These are phyloP conservation scores for Falcunculus frontatus DNA, from an alignment of 2,113 vertebrate species.

Conservation along the genomic window DNA sequence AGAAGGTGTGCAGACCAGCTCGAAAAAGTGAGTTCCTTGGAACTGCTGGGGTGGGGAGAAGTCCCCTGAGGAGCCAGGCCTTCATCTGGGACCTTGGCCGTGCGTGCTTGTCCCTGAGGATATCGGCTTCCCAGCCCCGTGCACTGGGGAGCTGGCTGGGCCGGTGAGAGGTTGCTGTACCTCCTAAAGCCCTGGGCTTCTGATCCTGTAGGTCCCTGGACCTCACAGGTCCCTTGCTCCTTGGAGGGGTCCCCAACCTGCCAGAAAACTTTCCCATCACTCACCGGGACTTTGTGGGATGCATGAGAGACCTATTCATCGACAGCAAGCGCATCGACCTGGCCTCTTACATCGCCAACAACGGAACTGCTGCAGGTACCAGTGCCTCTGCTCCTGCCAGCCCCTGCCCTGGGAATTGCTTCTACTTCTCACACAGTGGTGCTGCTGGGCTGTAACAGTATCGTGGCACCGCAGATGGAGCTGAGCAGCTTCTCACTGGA, in stretches of 20 bases:
- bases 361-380: slow-evolving; percentile 87
- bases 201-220: slow-evolving; percentile 85
- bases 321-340: slow-evolving; percentile 89
- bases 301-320: slow-evolving; percentile 93
- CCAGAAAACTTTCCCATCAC: slow-evolving; percentile 93
- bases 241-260: slow-evolving; percentile 94
- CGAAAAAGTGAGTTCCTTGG: slow-evolving; percentile 87
- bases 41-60: background rate
- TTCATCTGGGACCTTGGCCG: background rate
- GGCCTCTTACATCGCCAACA: slow-evolving; percentile 94
- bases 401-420: background rate
- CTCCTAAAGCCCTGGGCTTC: background rate
- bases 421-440: background rate
- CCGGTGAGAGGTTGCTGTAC: background rate
- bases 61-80: background rate
- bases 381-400: background rate
- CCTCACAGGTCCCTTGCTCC: slow-evolving; percentile 93
- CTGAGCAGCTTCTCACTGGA: background rate
- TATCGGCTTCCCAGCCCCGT: background rate
- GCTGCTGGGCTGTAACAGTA: background rate
- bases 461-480: background rate
- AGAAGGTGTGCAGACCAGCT: slow-evolving; percentile 93
- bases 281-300: slow-evolving; percentile 91
- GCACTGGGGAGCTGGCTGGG: background rate
- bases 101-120: background rate